Conservation (phyloP, 2,797 vertebrate species). For the Hafferia zeledoni region DNA sequence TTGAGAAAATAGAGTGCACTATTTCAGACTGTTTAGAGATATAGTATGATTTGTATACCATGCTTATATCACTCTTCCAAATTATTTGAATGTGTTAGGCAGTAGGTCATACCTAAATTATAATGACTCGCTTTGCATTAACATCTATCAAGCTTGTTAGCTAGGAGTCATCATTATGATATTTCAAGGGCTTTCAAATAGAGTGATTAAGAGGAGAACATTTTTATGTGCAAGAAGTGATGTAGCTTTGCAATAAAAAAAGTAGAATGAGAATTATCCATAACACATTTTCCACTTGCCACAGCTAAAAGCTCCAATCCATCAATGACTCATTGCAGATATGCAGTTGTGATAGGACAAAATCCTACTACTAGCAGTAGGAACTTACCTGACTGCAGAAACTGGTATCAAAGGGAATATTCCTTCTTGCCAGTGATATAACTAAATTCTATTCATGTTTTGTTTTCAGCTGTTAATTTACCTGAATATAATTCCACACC, state of each 20-base stretch:
- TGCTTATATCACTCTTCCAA: background rate
- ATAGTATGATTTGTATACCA: constrained; percentile 34
- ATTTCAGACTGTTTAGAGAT: constrained; percentile 24
- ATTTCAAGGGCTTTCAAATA: constrained; percentile 30
- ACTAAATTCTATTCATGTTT: background rate
- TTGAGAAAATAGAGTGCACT: constrained; percentile 19
- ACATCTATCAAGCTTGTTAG: background rate
- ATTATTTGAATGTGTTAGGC: constrained; percentile 24
- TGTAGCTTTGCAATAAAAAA: constrained; percentile 42
- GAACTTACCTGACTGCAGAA: background rate
- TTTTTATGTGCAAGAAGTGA: constrained; percentile 39
- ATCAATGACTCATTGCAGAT: background rate
- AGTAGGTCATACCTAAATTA: constrained; percentile 42
- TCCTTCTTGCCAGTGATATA: background rate
- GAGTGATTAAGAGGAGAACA: constrained; percentile 32
- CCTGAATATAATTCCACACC: background rate
- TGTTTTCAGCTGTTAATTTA: background rate
- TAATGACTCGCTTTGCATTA: constrained; percentile 46
- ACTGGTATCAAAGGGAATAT: background rate
- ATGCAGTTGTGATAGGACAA: accelerated
- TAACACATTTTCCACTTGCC: constrained; percentile 30
- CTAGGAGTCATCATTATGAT: constrained; percentile 8
- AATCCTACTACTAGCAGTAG: background rate
- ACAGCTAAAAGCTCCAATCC: constrained; percentile 5
- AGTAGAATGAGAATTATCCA: constrained; percentile 25